Evolutionary conservation across 1,140 invertebrate species (phyloP).

Genomic region (Neelides sp.): DNA sequence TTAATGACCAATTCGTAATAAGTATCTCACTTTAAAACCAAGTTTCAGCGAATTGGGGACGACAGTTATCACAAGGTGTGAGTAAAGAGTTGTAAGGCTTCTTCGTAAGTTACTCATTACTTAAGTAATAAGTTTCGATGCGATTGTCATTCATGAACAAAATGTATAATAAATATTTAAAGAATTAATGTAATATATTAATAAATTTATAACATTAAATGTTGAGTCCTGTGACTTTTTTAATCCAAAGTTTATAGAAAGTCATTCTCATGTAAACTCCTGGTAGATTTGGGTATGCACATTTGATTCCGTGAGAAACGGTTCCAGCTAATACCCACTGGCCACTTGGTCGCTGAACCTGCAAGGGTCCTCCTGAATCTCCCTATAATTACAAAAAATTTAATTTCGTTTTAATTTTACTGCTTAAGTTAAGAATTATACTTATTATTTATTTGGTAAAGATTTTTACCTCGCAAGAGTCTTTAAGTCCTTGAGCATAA

Average conservation of each 20-base stretch:
- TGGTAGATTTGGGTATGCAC: slow-evolving; percentile 28
- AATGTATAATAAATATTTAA: slow-evolving; percentile 1
- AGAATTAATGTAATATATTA: neutral
- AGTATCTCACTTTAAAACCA: no score
- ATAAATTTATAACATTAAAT: neutral
- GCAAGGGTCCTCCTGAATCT: slow-evolving; percentile 82
- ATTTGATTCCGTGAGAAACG: slow-evolving; percentile 71
- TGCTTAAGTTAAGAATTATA: neutral
- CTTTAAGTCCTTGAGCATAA: slow-evolving; percentile 79
- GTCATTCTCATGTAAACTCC: slow-evolving; percentile 80
- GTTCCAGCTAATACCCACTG: slow-evolving; percentile 81
- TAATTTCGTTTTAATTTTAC: neutral
- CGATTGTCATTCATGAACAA: neutral
- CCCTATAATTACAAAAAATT: slow-evolving; percentile 47
- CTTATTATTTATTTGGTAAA: neutral
- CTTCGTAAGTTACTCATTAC: no score
- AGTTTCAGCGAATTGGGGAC: no score
- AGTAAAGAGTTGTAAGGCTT: no score
- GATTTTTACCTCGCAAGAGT: slow-evolving; percentile 74
- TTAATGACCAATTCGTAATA: no score
- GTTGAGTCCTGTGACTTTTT: slow-evolving; percentile 61
- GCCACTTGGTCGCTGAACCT: slow-evolving; percentile 66
- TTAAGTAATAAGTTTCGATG: no score
- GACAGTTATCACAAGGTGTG: no score
- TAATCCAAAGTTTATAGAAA: slow-evolving; percentile 79